phyloP scores from a whole-genome alignment of 2,113 vertebrate species.

The Bubo blakistoni region DNA sequence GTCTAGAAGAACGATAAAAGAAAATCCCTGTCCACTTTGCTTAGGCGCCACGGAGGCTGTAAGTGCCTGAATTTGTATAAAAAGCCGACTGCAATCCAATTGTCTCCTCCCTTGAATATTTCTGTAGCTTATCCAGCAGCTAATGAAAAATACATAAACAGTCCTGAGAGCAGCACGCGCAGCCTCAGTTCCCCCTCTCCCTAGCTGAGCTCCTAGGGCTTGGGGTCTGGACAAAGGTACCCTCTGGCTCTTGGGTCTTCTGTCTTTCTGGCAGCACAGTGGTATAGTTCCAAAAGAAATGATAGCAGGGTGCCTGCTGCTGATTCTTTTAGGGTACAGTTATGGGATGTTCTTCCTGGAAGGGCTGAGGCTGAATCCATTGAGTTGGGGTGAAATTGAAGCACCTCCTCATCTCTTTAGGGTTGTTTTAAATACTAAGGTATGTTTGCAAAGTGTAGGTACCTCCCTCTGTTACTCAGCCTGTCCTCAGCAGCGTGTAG shows the following conservation, averaged over 20 bases:
- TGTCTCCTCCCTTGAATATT: background rate
- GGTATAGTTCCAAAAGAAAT: background rate
- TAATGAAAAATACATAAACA: background rate
- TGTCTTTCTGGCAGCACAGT: background rate
- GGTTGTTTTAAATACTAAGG: background rate
- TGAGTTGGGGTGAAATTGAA: background rate
- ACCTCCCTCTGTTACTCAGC: background rate
- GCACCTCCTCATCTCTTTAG: background rate
- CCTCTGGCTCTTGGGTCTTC: background rate
- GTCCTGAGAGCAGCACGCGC: background rate
- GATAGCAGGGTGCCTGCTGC: background rate
- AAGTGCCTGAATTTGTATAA: background rate
- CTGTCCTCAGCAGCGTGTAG: background rate
- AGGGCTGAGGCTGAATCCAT: background rate
- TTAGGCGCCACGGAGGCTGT: background rate
- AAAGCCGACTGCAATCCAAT: background rate
- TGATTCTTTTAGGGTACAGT: background rate
- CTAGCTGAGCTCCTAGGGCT: background rate
- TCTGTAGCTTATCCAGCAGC: background rate
- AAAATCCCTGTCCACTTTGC: background rate
- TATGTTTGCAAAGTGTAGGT: background rate
- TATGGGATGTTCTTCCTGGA: background rate
- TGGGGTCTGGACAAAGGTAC: background rate
- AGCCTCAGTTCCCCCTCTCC: background rate
- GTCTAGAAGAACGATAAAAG: background rate